Evolutionary conservation across 2,888 invertebrate genomes (phyloP), one percentile per base, ranked within the genome.

Genomic region (Drosophila setosimentum): DNA sequence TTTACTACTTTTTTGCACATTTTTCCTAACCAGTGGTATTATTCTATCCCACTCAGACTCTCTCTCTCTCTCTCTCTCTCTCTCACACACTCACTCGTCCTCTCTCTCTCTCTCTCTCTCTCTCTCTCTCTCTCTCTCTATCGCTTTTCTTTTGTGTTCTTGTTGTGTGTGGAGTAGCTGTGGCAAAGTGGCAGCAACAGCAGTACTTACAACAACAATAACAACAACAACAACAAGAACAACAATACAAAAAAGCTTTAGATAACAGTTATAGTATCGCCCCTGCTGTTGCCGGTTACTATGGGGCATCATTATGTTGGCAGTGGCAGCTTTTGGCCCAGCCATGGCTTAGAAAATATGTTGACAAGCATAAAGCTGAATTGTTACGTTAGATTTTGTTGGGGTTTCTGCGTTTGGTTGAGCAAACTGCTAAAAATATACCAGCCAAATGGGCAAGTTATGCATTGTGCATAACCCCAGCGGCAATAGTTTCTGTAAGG

Each of bases 191-290:
- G 50, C 57, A 65, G 48, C 53, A 67, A 48, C 66, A 68, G 37
- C 64, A 68, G 63, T 49, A 42, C 42, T 42, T 21, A 21, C 57
- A 42, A 30, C 30, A 55, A 37, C 35, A 42, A 30, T 21, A 55
- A 37, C 35, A 68, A 49, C 62, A 65, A 37, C 63, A 62, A 67
- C 48, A 48, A 32, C 51, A 51, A 21, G 2, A 57, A 42, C 64
- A 68, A 48, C 61, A 62, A 33, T 35, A 70, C 50, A 54, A 57
- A 72, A 73, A 82, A 87, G 87, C 84, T 85, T 85, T 85, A 87
- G 87, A 87, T 87, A 85, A 87, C 87, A 85, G 85, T 87, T 87
- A 87, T 87, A 83, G 73, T 70, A 87, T 78, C 72, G 82, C 68
- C 73, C 70, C 74, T 64, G 59, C 53, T 83, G 71, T 63, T 78